Percentiles rank a stretch among this genome's conserved stretches.
Evolutionary conservation across 2,113 vertebrate genomes (phyloP).

Genomic region (Myiozetetes cayanensis): DNA sequence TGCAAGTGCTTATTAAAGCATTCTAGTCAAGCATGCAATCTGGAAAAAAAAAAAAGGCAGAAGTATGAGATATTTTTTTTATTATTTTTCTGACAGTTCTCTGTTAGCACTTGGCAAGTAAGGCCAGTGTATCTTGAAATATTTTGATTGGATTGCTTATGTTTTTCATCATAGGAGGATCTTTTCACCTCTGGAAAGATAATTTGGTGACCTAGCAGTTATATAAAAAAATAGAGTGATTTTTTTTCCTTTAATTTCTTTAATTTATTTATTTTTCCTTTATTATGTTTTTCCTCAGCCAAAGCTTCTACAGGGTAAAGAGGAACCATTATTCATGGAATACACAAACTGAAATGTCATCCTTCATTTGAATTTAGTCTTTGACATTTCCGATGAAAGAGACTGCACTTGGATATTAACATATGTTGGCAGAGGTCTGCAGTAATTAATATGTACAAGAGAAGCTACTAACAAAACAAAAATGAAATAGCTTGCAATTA

Average conservation of each 20-base stretch:
- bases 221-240: background rate
- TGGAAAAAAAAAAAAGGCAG: background rate
- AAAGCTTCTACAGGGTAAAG: background rate
- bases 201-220: background rate
- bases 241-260: background rate
- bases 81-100: background rate
- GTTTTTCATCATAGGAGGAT: background rate
- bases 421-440: conserved; percentile 3
- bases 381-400: conserved; percentile 45
- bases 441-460: conserved; percentile 39
- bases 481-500: conserved; percentile 42
- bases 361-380: conserved; percentile 33
- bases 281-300: background rate
- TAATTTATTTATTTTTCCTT: background rate
- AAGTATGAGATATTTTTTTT: background rate
- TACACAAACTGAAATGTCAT: conserved; percentile 18
- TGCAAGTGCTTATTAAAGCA: background rate
- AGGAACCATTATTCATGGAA: background rate
- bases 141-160: background rate
- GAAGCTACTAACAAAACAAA: conserved; percentile 39
- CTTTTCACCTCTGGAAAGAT: background rate
- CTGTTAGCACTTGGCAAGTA: background rate
- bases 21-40: background rate
- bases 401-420: background rate
- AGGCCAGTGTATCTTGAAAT: background rate